Evolutionary conservation across 2,113 vertebrate genomes (phyloP).

Genomic region (Tympanuchus pallidicinctus): DNA sequence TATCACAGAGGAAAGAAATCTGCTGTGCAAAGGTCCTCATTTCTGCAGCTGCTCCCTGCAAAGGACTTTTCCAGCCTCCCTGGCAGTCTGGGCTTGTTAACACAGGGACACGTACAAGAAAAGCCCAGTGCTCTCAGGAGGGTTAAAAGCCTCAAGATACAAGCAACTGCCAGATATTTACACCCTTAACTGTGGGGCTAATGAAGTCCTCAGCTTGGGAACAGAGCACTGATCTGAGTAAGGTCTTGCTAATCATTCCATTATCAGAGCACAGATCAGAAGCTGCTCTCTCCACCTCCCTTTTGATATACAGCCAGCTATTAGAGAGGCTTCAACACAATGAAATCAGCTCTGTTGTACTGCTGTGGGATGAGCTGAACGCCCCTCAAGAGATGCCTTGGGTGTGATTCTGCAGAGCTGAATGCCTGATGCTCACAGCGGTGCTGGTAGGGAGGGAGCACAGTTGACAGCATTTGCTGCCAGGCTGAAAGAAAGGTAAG

Average conservation of each 20-base stretch:
- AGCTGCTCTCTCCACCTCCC: neutral
- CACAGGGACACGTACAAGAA: neutral
- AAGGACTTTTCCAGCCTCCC: neutral
- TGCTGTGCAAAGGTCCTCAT: neutral
- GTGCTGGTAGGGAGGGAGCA: neutral
- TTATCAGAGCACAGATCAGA: neutral
- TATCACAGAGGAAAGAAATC: neutral
- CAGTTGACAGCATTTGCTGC: fast-evolving
- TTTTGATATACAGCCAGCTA: neutral
- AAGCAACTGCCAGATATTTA: neutral
- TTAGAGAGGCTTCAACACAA: neutral
- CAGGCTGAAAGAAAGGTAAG: neutral
- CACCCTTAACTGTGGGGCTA: neutral
- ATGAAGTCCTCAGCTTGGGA: neutral
- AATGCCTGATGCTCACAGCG: no score
- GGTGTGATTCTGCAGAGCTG: no score
- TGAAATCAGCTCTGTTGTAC: neutral
- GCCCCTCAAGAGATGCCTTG: neutral
- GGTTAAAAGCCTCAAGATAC: neutral
- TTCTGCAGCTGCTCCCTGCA: neutral
- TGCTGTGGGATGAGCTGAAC: neutral
- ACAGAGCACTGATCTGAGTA: neutral
- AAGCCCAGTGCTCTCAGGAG: neutral
- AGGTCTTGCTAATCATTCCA: neutral
- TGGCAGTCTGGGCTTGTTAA: neutral